phyloP scores from a whole-genome alignment of 2,113 vertebrate species.

The Motacilla tschutschensis region DNA sequence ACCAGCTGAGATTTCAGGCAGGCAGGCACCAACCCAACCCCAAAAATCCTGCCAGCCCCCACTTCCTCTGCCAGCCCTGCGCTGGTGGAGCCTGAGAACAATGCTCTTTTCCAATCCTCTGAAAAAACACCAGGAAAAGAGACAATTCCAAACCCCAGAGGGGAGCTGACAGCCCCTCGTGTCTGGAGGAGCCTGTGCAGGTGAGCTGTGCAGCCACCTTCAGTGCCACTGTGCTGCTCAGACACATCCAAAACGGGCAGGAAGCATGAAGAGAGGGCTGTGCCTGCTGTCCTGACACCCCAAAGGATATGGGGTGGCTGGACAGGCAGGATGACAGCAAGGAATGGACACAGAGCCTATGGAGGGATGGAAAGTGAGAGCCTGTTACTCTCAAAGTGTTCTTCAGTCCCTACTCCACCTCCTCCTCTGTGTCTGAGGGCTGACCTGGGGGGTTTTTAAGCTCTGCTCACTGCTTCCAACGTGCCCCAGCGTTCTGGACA shows the following conservation, averaged over 20 bases:
- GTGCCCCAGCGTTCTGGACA: background rate
- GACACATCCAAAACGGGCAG: background rate
- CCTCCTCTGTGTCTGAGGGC: background rate
- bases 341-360: background rate
- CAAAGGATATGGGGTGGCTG: rapidly evolving
- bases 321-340: background rate
- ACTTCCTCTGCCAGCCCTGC: background rate
- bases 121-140: background rate
- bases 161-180: rapidly evolving
- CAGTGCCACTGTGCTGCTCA: background rate
- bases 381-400: background rate
- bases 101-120: background rate
- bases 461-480: background rate
- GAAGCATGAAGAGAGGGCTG: background rate
- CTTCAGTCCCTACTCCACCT: background rate
- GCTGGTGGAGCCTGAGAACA: rapidly evolving
- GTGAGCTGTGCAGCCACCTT: background rate
- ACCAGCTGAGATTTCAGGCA: background rate
- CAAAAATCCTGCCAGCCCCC: background rate
- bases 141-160: background rate
- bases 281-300: background rate
- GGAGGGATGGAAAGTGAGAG: background rate
- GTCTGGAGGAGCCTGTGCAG: background rate
- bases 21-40: background rate
- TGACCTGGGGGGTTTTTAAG: background rate